Conservation (phyloP, 2,113 vertebrate genomes). For the Oreocharis arfaki region DNA sequence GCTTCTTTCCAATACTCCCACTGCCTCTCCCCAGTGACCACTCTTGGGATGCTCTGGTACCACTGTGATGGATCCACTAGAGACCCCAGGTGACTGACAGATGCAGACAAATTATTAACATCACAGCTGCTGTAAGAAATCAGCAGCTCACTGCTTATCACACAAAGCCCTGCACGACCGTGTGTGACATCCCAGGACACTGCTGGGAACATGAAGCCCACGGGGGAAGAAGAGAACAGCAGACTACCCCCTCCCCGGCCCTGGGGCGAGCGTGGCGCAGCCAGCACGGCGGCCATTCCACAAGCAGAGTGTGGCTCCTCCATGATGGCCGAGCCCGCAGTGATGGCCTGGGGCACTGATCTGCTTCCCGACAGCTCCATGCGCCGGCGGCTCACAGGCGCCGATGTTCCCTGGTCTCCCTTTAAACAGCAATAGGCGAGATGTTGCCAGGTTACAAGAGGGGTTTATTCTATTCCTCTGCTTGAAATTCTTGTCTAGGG, state of each 20-base stretch:
- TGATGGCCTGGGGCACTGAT: not conserved
- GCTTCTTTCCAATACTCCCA: fast-evolving
- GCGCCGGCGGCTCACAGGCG: not conserved
- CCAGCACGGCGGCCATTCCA: not conserved
- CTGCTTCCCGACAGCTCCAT: not conserved
- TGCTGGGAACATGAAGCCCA: not conserved
- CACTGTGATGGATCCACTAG: not conserved
- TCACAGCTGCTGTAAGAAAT: not conserved
- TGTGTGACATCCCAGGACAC: not conserved
- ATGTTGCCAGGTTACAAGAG: slow-evolving; percentile 33
- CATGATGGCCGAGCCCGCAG: not conserved
- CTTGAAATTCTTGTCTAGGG: not conserved
- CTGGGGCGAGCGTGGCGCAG: not conserved
- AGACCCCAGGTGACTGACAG: not conserved
- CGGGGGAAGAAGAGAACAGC: not conserved
- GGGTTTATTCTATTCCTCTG: not conserved
- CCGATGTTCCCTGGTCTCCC: not conserved
- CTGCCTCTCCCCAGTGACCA: not conserved
- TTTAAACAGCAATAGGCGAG: not conserved
- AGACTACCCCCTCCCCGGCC: fast-evolving
- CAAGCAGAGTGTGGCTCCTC: not conserved
- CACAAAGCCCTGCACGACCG: not conserved
- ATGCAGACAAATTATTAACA: not conserved
- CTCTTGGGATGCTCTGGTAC: not conserved
- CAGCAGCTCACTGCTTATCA: not conserved